These are phyloP conservation scores for Mamestra configurata DNA, from an alignment of 1,140 invertebrate genomes.

Conservation along the genomic window DNA sequence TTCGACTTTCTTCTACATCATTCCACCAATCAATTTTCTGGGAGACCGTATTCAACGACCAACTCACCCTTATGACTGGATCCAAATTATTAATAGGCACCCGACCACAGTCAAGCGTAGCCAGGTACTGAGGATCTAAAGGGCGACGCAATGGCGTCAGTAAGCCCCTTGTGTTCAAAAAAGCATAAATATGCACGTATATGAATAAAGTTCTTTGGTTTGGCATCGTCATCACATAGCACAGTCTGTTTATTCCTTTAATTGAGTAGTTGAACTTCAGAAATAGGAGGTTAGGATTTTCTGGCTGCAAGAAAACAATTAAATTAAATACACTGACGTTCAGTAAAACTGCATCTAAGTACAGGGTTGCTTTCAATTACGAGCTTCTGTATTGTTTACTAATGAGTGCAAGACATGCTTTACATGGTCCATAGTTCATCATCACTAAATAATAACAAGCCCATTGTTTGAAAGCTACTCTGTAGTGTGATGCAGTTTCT, in stretches of 20 bases:
- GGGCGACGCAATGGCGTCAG: conserved; percentile 73
- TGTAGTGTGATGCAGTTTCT: no score
- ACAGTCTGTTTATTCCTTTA: conserved; percentile 73
- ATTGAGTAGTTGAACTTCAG: conserved; percentile 74
- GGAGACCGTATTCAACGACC: conserved; percentile 7
- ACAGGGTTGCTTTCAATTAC: no score
- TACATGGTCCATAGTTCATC: no score
- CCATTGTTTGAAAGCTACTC: no score
- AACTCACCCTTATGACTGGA: conserved; percentile 80
- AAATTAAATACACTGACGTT: no score
- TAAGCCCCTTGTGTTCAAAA: conserved; percentile 69
- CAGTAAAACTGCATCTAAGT: no score
- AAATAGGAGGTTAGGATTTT: conserved; percentile 69
- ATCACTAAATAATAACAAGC: no score
- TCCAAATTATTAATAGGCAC: conserved; percentile 85
- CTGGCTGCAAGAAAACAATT: conserved; percentile 65
- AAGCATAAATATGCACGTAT: conserved; percentile 72
- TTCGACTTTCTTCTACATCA: no score
- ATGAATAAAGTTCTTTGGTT: conserved; percentile 76
- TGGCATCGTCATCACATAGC: conserved; percentile 77
- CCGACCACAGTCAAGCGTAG: conserved; percentile 79
- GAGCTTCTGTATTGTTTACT: no score
- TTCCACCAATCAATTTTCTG: not conserved
- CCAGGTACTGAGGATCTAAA: conserved; percentile 64
- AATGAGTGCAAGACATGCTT: no score